phyloP scores from a whole-genome alignment of 2,113 vertebrate species.

The Ageneiosus marmoratus region DNA sequence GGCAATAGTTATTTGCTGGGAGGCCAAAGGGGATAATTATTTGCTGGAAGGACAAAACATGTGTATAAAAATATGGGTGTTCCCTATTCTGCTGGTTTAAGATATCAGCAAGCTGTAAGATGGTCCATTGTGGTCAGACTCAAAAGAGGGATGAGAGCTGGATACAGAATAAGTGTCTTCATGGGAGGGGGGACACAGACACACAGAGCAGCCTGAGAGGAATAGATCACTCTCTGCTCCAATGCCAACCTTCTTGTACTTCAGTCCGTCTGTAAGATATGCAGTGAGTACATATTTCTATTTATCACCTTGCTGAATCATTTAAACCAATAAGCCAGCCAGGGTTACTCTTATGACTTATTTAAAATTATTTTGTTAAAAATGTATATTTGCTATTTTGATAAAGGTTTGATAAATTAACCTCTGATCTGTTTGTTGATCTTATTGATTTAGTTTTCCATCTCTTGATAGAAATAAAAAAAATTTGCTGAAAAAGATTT shows the following conservation, averaged over 20 bases:
- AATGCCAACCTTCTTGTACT: constrained; percentile 35
- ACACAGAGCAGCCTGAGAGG: neutral
- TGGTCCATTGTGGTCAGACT: constrained; percentile 31
- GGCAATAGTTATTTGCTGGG: constrained; percentile 22
- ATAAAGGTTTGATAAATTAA: neutral
- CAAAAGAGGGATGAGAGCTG: neutral
- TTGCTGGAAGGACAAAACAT: constrained; percentile 41
- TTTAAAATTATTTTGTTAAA: neutral
- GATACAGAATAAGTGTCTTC: constrained; percentile 6
- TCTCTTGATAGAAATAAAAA: neutral
- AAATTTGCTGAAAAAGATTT: neutral
- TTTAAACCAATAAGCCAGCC: neutral
- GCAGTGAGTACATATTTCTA: constrained; percentile 61
- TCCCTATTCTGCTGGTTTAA: constrained; percentile 45
- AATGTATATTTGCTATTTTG: neutral
- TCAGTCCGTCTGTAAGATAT: constrained; percentile 57
- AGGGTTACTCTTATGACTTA: neutral
- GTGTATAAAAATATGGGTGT: constrained; percentile 54
- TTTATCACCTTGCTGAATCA: neutral
- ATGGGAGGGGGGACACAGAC: neutral
- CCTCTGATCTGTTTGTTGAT: neutral
- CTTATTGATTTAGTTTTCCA: neutral
- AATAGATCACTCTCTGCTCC: neutral
- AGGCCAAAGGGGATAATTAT: constrained; percentile 27
- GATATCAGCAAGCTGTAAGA: constrained; percentile 44